Conservation (phyloP, 2,888 invertebrate genomes). For the Caenorhabditis angaria region DNA sequence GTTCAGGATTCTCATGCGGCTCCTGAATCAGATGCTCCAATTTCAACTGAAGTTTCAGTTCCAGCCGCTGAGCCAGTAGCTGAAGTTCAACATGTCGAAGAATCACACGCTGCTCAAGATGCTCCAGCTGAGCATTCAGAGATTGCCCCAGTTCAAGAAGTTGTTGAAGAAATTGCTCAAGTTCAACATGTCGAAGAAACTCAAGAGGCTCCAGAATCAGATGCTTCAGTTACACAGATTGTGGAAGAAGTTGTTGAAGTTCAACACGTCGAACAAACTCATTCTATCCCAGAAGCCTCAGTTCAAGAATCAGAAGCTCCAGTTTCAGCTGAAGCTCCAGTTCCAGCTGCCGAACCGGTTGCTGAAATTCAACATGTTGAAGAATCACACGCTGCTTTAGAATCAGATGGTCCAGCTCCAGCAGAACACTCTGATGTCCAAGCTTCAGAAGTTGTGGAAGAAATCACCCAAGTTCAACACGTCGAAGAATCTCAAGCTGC, state of each 20-base stretch:
- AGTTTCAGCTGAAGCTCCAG: too few relatives aligned
- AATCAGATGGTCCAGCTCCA: neutral
- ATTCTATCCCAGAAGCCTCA: neutral
- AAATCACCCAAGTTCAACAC: neutral
- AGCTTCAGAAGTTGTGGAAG: too few relatives aligned
- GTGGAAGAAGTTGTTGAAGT: too few relatives aligned
- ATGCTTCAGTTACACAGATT: too few relatives aligned
- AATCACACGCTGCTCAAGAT: neutral
- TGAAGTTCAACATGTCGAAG: neutral
- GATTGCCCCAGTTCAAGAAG: neutral
- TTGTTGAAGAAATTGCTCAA: neutral
- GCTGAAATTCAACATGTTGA: neutral
- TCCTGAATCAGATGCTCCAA: neutral
- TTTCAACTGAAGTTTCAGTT: neutral
- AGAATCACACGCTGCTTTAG: neutral
- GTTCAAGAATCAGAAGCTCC: too few relatives aligned
- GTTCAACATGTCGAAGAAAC: slow-evolving; percentile 5
- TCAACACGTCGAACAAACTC: too few relatives aligned
- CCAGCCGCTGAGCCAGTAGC: neutral
- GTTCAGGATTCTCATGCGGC: too few relatives aligned
- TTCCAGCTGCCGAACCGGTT: too few relatives aligned
- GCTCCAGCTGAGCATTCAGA: slow-evolving; percentile 3
- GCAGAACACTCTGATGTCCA: too few relatives aligned
- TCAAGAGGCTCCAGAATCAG: neutral
- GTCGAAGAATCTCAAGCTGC: neutral